A percentile compares a stretch with the other conserved stretches of the same genome.
Evolutionary conservation across 1,140 invertebrate species (phyloP).

Genomic region (Ceratina australensis): DNA sequence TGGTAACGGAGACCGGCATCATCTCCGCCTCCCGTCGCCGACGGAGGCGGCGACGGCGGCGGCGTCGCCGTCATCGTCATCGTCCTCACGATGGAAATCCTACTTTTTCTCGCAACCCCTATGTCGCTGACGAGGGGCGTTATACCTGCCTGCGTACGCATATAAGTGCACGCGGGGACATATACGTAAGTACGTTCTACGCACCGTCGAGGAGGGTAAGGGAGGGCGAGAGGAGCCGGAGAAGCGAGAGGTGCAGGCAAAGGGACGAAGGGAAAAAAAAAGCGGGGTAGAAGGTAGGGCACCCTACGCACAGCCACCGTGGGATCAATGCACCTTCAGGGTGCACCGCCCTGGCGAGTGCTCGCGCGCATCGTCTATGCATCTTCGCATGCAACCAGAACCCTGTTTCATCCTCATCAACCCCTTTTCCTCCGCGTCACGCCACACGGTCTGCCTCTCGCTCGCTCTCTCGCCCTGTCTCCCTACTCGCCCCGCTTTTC

Average conservation of each 20-base stretch:
- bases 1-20: slow-evolving; percentile 37
- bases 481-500: neutral
- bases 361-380: slow-evolving; percentile 72
- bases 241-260: slow-evolving; percentile 34
- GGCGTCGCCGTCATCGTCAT: slow-evolving; percentile 24
- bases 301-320: slow-evolving; percentile 68
- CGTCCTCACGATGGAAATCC: slow-evolving; percentile 67
- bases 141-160: slow-evolving; percentile 68
- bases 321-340: slow-evolving; percentile 76
- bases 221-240: slow-evolving; percentile 43
- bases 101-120: slow-evolving; percentile 69
- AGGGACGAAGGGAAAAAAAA: slow-evolving; percentile 56
- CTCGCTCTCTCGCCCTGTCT: slow-evolving; percentile 20
- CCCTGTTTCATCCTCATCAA: slow-evolving; percentile 65
- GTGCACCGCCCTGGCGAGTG: slow-evolving; percentile 76
- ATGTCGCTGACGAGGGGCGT: slow-evolving; percentile 56
- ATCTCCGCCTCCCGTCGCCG: slow-evolving; percentile 34
- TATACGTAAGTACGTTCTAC: slow-evolving; percentile 65
- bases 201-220: slow-evolving; percentile 51
- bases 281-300: slow-evolving; percentile 67
- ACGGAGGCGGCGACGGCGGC: slow-evolving; percentile 34
- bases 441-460: neutral
- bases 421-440: slow-evolving; percentile 49
- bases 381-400: slow-evolving; percentile 72
- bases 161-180: slow-evolving; percentile 65